Percentiles rank a stretch among this genome's conserved stretches.
Conservation (phyloP, 2,113 vertebrate genomes). For the Theropithecus gelada region DNA sequence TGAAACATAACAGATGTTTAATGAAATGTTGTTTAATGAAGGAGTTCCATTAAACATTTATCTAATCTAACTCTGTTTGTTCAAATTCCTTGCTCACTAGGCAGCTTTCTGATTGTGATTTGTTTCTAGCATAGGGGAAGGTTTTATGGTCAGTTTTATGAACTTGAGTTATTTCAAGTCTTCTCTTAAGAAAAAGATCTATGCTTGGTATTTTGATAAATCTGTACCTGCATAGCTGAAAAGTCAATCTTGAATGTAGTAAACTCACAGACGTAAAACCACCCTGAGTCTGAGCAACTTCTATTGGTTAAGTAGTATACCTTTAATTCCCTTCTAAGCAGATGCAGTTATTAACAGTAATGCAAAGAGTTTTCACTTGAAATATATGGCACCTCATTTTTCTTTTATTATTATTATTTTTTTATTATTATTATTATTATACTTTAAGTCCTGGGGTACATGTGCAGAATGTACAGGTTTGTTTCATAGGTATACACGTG, state of each 20-base stretch:
- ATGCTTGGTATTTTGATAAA: not conserved
- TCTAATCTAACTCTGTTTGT: not conserved
- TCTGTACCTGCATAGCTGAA: not conserved
- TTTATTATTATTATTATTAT: no score
- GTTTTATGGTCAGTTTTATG: not conserved
- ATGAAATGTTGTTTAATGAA: not conserved
- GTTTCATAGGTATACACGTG: no score
- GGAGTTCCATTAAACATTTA: not conserved
- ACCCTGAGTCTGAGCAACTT: not conserved
- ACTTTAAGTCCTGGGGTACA: no score
- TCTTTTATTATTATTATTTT: no score
- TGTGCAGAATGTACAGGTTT: no score
- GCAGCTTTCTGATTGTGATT: not conserved
- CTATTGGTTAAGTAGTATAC: not conserved
- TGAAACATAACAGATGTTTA: not conserved
- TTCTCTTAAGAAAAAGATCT: not conserved
- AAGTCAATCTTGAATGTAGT: not conserved
- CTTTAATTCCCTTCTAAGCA: not conserved
- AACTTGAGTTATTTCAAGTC: not conserved
- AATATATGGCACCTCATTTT: not conserved
- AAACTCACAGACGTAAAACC: not conserved
- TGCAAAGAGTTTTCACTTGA: not conserved
- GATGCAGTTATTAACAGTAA: not conserved
- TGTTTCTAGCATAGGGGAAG: not conserved
- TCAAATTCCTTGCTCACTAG: not conserved